Base-by-base conservation (phyloP, 1,140 invertebrate species). In the Drosophila trapezifrons region DNA sequence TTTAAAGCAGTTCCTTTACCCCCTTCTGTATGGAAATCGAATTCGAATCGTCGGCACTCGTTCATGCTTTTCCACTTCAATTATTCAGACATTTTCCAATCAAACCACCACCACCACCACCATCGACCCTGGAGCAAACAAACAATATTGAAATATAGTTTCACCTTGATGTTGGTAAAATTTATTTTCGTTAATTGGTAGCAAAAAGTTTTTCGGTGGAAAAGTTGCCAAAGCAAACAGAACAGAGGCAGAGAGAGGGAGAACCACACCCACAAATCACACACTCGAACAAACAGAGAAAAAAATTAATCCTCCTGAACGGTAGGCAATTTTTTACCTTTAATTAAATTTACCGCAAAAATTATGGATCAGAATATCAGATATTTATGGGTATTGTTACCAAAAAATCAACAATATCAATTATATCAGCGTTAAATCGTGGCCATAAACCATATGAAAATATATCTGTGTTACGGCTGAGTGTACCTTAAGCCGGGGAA, bases 131-230 rank as follows among this genome's bases (percentile, higher is more conserved):
- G n/a, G 12, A 32, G 42, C 51, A 55, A 56, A 46, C 65, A 57
- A 71, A 49, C 69, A 43, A 52, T 76, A 76, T 76, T 76, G 73
- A 76, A 76, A 76, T 76, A 76, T 76, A 57, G 54, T 66, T 76
- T 76, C 73, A 76, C 72, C 63, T 71, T 80, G 52, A 40, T 72
- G 43, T 51, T 38, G 32, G 40, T 40, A 32, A 76, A 76, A 76
- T 76, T 76, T 76, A 76, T 76, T 77, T 77, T 60, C 74, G 52
- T 81, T 81, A 81, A 81, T 81, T 81, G 73, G 66, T 81, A 64
- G 78, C 78, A 72, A 54, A 70, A 80, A 81, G 45, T 46, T 46
- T 72, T 66, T 45, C 35, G 57, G 46, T 46, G 38, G 54, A 42
- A 64, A 65, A 76, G 71, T 74, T 74, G 17, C 32, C 42, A 71